Evolutionary conservation across 2,797 vertebrate genomes (phyloP), one percentile per base, ranked within the genome.

Genomic region (Peromyscus nudipes): DNA sequence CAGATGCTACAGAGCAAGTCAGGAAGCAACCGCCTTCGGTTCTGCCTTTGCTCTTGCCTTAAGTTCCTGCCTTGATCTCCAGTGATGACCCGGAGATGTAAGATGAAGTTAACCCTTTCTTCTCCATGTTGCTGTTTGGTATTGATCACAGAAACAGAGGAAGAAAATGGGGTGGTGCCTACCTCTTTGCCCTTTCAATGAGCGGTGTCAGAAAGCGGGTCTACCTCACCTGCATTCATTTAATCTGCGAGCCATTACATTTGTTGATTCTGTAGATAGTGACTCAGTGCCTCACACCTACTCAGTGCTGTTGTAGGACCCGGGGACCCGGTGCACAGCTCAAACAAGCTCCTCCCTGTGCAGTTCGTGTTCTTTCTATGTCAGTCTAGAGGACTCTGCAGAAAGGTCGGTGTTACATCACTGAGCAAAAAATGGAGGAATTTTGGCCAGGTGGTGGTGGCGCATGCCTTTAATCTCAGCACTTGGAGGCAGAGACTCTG

Each of bases 181-280:
- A 25, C 21, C 21, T 91, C 23, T 95, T 69, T 91, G 92, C n/a
- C n/a, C 84, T 94, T 92, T 84, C 6, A 69, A 75, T 93, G 55
- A 40, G 25, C 49, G 37, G 31, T 37, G 46, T 94, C 65, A 91
- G 46, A 86, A 91, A 81, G 14, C 55, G 43, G 55, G 89, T 27
- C 43, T 40, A 9, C 64, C 19, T 82, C 13, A 73, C 49, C 2
- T 76, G 16, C 80, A 46, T 80, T 91, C 9, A 64, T 89, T 92
- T 43, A 67, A 37, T 55, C 21, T 62, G n/a, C 69, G 34, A 4
- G 25, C 29, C 29, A 64, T 77, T 77, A 23, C 25, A 46, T 83
- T 37, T 49, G 46, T 64, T 84, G 43, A 91, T 49, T 81, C 23
- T 8, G 5, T 8, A 46, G 73, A 82, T 89, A 81, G 14, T 88